Conservation (phyloP, 1,140 invertebrate species). For the Bombus polaris region DNA sequence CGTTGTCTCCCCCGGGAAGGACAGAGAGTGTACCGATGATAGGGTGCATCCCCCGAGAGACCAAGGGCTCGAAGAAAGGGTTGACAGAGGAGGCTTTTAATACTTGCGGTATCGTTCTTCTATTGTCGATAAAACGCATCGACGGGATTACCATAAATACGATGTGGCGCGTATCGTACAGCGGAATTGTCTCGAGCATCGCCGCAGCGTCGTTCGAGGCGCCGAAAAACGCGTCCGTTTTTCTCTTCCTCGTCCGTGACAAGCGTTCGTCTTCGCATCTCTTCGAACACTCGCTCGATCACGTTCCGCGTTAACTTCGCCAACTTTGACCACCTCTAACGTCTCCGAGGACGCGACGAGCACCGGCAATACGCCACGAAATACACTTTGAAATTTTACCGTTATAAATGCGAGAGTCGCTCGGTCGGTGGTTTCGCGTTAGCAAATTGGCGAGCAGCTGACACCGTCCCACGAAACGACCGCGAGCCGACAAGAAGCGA, state of each 20-base stretch:
- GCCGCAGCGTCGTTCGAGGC: too few relatives aligned
- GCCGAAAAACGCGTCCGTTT: too few relatives aligned
- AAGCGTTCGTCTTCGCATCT: too few relatives aligned
- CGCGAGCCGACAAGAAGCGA: background rate
- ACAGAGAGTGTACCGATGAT: slow-evolving; percentile 78
- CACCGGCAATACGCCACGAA: background rate
- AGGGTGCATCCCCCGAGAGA: slow-evolving; percentile 79
- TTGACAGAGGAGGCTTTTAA: slow-evolving; percentile 80
- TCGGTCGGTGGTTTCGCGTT: slow-evolving; percentile 69
- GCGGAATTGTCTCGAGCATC: background rate
- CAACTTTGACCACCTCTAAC: background rate
- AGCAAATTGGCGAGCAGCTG: slow-evolving; percentile 75
- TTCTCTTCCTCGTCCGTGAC: too few relatives aligned
- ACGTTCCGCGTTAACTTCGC: background rate
- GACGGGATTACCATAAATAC: slow-evolving; percentile 78
- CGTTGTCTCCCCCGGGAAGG: slow-evolving; percentile 78
- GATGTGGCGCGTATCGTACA: background rate
- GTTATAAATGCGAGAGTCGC: slow-evolving; percentile 67
- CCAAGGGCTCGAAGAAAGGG: slow-evolving; percentile 76
- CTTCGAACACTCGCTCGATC: too few relatives aligned
- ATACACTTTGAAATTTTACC: slow-evolving; percentile 54
- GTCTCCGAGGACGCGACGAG: background rate
- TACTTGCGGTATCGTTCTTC: slow-evolving; percentile 75
- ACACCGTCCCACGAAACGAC: slow-evolving; percentile 3
- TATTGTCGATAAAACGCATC: slow-evolving; percentile 80